Conservation (phyloP, 2,888 invertebrate genomes). For the Petrophora chlorosata region DNA sequence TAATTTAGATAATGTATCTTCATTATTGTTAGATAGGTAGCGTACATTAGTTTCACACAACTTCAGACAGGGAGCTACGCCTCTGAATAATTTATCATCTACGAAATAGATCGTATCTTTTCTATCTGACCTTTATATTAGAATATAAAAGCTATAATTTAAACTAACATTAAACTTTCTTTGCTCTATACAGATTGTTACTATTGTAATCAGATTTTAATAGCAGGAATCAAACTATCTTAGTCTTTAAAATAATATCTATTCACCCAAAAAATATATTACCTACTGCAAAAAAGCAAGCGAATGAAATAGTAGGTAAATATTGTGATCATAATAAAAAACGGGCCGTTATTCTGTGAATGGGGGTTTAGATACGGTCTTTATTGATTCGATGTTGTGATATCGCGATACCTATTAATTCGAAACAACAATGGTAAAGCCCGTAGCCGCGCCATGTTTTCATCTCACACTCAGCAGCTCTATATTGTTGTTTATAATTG, state of each 20-base stretch:
- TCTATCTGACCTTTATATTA: constrained; percentile 26
- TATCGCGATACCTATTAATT: constrained; percentile 73
- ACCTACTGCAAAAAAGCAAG: constrained; percentile 20
- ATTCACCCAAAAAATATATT: constrained; percentile 18
- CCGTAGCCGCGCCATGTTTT: constrained; percentile 59
- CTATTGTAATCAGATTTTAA: constrained; percentile 4
- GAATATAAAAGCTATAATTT: constrained; percentile 13
- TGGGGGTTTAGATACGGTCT: constrained; percentile 61
- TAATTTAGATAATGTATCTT: constrained; percentile 53
- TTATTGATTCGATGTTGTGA: constrained; percentile 73
- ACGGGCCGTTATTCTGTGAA: constrained; percentile 66
- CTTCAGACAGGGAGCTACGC: constrained; percentile 35
- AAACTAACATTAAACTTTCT: background rate
- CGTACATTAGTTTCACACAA: constrained; percentile 39
- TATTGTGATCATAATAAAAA: constrained; percentile 56
- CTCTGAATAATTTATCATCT: constrained; percentile 37
- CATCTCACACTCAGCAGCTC: constrained; percentile 61
- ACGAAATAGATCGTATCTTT: constrained; percentile 31
- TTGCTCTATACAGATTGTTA: constrained; percentile 1
- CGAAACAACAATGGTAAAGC: constrained; percentile 65
- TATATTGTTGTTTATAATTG: constrained; percentile 71
- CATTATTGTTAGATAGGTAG: constrained; percentile 38
- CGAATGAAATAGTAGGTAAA: constrained; percentile 33
- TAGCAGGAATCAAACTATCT: background rate
- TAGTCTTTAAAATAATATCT: constrained; percentile 11